Percentiles rank a stretch among this genome's conserved stretches.
These are phyloP conservation scores for Jordanella pulchra DNA, from an alignment of 2,797 vertebrate species.

Conservation along the genomic window DNA sequence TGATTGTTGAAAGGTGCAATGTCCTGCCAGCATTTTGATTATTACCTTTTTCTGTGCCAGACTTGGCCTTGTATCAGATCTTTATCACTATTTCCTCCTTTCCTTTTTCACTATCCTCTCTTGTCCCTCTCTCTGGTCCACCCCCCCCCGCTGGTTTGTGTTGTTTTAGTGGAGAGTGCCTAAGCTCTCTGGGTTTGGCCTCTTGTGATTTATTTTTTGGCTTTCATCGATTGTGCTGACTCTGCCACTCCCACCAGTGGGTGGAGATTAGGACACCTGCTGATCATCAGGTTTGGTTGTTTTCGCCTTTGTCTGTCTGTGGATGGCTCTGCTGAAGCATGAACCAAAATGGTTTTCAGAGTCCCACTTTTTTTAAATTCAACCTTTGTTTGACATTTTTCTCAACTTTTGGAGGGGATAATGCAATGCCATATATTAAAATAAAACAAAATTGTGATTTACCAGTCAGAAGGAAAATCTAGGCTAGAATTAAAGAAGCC, in stretches of 20 bases:
- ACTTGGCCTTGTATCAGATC: constrained; percentile 49
- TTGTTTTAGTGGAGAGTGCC: too few relatives aligned
- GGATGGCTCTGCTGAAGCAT: not conserved
- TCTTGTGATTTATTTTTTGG: constrained; percentile 52
- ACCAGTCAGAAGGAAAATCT: not conserved
- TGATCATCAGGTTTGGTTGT: constrained; percentile 49
- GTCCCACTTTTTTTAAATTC: not conserved
- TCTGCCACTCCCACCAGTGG: not conserved
- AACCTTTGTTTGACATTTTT: not conserved
- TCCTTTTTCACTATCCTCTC: constrained; percentile 19
- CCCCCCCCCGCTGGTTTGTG: constrained; percentile 54
- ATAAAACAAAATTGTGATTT: not conserved
- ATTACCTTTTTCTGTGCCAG: constrained; percentile 56
- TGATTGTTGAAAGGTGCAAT: constrained; percentile 53
- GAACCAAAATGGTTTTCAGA: not conserved
- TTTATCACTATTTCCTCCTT: constrained; percentile 39
- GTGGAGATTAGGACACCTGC: constrained; percentile 37
- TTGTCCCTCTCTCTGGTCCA: constrained; percentile 22
- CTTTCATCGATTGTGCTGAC: constrained; percentile 40
- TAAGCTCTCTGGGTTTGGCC: constrained; percentile 52
- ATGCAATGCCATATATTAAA: not conserved
- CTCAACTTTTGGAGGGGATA: not conserved
- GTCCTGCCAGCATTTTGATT: constrained; percentile 64
- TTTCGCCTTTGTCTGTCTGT: constrained; percentile 12
- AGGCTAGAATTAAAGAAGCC: not conserved